Base-by-base conservation (phyloP, 2,797 vertebrate species). In the Gymnocypris eckloni region DNA sequence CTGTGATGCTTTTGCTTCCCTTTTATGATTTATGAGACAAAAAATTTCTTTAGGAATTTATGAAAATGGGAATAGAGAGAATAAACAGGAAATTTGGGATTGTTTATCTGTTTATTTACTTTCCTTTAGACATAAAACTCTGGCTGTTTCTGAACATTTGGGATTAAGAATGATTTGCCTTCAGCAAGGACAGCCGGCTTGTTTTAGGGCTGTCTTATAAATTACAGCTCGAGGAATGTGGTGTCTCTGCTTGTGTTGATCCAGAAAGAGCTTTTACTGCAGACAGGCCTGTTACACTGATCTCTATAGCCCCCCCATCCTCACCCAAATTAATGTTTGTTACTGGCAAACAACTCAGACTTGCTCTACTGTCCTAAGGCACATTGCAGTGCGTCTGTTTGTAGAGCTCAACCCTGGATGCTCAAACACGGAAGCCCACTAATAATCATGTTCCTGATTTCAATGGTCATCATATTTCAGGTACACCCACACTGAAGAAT, bases 321-420 rank as follows among this genome's bases (percentile, higher is more conserved):
- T 56, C 16, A 41, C 41, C 54, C 84, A 86, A 80, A 82, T 81
- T 15, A 87, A 88, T 89, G 84, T 89, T 89, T 89, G 82, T 86
- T 75, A 79, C 61, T 77, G 25, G 78, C 84, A 87, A 89, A 88
- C 79, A 86, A 73, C 79, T 86, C 66, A 67, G 73, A 56, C 64
- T 78, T 56, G n/a, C 48, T 15, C 48, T 79, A 33, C 50, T 39
- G 52, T 67, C 80, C 56, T 82, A 67, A 16, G 59, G 45, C 41
- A 66, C 25, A 81, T 18, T 33, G 75, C 37, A 64, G n/a, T 59
- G n/a, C 18, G 4, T 70, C 43, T 79, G 43, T 69, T 48, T 72
- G 52, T 48, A 39, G 75, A 81, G 48, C 69, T 56, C 69, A 82
- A 13, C 15, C 22, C 69, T 82, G 37, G 37, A 59, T 82, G 81